Percentiles rank a stretch among this genome's conserved stretches.
These are phyloP conservation scores for Lindbergichthys nudifrons DNA, from an alignment of 2,797 vertebrate genomes.

Conservation along the genomic window DNA sequence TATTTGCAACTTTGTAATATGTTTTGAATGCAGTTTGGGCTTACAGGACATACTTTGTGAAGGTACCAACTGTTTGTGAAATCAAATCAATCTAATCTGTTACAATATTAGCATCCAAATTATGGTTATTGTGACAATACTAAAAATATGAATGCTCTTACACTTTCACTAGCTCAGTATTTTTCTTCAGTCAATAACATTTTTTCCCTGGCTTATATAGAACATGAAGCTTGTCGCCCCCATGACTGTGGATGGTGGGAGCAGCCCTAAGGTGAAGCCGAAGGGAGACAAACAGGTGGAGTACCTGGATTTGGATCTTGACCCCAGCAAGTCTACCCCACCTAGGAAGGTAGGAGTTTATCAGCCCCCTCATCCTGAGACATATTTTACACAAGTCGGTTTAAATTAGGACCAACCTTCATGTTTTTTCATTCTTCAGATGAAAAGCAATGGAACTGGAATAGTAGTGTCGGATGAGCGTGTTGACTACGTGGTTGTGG, in stretches of 20 bases:
- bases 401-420: not conserved
- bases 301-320: conserved; percentile 96
- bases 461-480: conserved; percentile 93
- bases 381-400: not conserved
- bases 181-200: conserved; percentile 20
- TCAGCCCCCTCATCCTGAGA: not conserved
- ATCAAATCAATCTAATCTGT: conserved; percentile 10
- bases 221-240: conserved; percentile 80
- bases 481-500: conserved; percentile 98
- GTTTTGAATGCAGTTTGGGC: not conserved
- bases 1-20: not conserved
- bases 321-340: conserved; percentile 96
- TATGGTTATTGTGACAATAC: conserved; percentile 68
- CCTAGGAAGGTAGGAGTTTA: conserved; percentile 90
- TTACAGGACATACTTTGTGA: conserved; percentile 11
- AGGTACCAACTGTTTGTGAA: conserved; percentile 2
- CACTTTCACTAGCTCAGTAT: not conserved
- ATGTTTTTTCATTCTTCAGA: conserved; percentile 76
- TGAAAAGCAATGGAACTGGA: conserved; percentile 93
- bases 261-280: conserved; percentile 94
- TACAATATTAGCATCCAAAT: not conserved
- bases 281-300: conserved; percentile 99
- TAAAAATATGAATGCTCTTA: conserved; percentile 21
- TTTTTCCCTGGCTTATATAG: conserved; percentile 62
- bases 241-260: conserved; percentile 91